Percentiles rank a stretch among this genome's conserved stretches.
phyloP scores from a whole-genome alignment of 2,113 vertebrate species.

The Spermophilus dauricus region DNA sequence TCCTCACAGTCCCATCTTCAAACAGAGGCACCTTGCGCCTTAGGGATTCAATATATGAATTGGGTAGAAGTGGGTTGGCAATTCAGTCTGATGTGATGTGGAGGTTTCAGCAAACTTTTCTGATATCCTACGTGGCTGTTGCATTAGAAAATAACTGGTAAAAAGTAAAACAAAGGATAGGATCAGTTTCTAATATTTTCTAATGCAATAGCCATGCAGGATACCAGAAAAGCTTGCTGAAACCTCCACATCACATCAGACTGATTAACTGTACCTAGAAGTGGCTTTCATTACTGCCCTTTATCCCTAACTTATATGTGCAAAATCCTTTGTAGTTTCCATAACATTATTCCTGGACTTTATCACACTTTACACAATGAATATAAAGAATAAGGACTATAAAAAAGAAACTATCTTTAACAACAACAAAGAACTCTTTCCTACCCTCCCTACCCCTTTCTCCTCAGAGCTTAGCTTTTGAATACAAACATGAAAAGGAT shows the following conservation, averaged over 20 bases:
- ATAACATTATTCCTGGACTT: not conserved
- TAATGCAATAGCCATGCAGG: too few relatives aligned
- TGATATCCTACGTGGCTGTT: too few relatives aligned
- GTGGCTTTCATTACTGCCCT: not conserved
- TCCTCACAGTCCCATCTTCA: not conserved
- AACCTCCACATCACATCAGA: not conserved
- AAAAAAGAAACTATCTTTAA: not conserved
- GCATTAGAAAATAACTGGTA: too few relatives aligned
- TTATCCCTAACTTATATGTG: slow-evolving; percentile 1
- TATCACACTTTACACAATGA: not conserved
- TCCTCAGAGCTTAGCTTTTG: slow-evolving; percentile 55
- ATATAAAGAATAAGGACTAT: not conserved
- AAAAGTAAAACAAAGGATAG: too few relatives aligned
- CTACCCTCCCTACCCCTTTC: not conserved
- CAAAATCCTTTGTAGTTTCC: slow-evolving; percentile 21
- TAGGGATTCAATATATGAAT: not conserved
- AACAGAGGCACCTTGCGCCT: not conserved
- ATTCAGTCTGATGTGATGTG: not conserved
- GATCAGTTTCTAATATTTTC: too few relatives aligned
- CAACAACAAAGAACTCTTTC: slow-evolving; percentile 43
- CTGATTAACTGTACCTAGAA: not conserved
- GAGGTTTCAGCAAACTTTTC: too few relatives aligned
- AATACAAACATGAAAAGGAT: slow-evolving; percentile 60
- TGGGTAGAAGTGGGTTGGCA: not conserved
- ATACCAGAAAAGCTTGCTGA: too few relatives aligned